phyloP scores from a whole-genome alignment of 1,140 invertebrate genomes.

The Philotrypesis tridentata region DNA sequence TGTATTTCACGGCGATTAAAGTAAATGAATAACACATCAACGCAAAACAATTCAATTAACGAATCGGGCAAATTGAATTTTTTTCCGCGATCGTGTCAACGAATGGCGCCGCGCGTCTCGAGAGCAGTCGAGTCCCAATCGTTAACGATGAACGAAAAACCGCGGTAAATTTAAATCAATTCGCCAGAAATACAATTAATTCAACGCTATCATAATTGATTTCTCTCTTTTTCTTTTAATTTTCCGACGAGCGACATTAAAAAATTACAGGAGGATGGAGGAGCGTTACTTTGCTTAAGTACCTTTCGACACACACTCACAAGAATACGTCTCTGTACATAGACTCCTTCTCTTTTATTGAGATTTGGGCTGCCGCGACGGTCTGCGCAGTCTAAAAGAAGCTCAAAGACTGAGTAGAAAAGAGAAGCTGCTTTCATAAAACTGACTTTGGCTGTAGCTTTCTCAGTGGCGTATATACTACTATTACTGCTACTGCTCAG shows the following conservation, averaged over 20 bases:
- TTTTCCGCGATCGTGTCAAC: not conserved
- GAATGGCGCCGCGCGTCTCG: not conserved
- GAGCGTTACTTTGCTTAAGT: no score
- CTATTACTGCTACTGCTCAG: not conserved
- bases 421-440: constrained; percentile 39
- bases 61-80: not conserved
- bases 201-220: no score
- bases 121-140: not conserved
- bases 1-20: not conserved
- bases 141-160: not conserved
- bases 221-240: no score
- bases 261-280: no score
- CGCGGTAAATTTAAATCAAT: not conserved
- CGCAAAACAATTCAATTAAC: not conserved
- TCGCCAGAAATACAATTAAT: no score
- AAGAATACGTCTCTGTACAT: no score
- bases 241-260: no score
- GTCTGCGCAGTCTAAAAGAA: constrained; percentile 21
- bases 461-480: constrained; percentile 41
- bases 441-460: constrained; percentile 10
- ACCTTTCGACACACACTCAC: no score
- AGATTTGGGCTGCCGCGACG: not conserved
- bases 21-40: no score
- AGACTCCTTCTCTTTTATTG: no score
- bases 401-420: constrained; percentile 33